Percentiles rank a stretch among this genome's conserved stretches.
phyloP scores from a whole-genome alignment of 2,113 vertebrate species.

The Lophochroa leadbeateri region DNA sequence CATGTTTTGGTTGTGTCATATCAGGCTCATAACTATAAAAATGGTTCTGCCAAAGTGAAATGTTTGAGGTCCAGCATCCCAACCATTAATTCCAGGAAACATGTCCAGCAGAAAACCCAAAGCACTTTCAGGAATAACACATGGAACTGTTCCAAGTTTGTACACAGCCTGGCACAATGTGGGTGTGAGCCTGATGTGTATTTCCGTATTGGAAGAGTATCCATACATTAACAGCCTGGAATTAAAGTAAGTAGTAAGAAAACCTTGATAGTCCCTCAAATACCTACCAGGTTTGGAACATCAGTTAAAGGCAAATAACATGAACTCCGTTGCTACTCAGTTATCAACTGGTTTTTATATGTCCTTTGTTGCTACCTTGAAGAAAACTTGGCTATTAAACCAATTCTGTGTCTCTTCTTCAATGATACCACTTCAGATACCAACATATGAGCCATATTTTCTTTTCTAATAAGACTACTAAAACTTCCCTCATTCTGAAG shows the following conservation, averaged over 20 bases:
- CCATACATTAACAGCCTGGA: background rate
- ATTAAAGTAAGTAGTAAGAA: conserved; percentile 45
- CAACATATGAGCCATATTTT: background rate
- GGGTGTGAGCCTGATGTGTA: background rate
- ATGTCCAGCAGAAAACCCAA: background rate
- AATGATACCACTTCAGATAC: background rate
- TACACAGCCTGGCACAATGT: background rate
- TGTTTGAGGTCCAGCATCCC: background rate
- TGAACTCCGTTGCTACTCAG: background rate
- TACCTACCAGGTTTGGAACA: background rate
- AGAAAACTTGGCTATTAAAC: background rate
- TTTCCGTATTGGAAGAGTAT: fast-evolving
- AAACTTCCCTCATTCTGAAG: background rate
- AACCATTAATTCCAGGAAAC: background rate
- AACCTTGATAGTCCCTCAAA: conserved; percentile 12
- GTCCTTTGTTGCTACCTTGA: background rate
- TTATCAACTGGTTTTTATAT: conserved; percentile 2
- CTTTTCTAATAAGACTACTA: background rate
- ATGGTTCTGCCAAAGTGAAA: background rate
- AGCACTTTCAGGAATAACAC: background rate
- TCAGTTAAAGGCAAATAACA: conserved; percentile 11
- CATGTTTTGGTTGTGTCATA: background rate
- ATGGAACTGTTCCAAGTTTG: background rate
- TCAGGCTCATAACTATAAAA: background rate
- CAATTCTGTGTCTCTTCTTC: background rate